Evolutionary conservation across 2,888 invertebrate species (phyloP).

Genomic region (Scaptomyza polygonia): DNA sequence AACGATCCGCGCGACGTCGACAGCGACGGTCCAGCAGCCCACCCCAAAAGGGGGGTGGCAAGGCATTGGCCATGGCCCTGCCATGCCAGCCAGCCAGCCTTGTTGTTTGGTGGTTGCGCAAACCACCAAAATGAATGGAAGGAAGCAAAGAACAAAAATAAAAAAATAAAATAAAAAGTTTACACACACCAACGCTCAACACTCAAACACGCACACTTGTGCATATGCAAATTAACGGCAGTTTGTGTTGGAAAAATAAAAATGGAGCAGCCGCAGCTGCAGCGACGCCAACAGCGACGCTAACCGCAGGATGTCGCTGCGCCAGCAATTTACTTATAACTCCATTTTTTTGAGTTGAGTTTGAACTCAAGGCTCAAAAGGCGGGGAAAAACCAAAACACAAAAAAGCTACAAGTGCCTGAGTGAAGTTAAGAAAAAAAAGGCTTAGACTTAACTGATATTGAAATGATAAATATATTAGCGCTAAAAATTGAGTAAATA

Average conservation of each 20-base stretch:
- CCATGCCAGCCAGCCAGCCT: slow-evolving; percentile 3
- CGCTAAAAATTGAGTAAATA: slow-evolving; percentile 7
- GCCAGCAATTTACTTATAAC: slow-evolving; percentile 66
- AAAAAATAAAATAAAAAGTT: too few species aligned
- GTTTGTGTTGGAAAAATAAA: slow-evolving; percentile 73
- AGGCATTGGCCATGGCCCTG: slow-evolving; percentile 67
- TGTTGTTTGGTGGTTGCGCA: slow-evolving; percentile 67
- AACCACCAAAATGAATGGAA: slow-evolving; percentile 58
- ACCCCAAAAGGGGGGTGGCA: slow-evolving; percentile 49
- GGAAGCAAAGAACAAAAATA: slow-evolving; percentile 9
- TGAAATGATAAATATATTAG: slow-evolving; percentile 7
- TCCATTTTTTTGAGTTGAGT: slow-evolving; percentile 59
- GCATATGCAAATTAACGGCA: slow-evolving; percentile 73
- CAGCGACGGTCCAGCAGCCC: slow-evolving; percentile 28
- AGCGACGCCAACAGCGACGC: slow-evolving; percentile 39
- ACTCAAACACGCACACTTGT: slow-evolving; percentile 25
- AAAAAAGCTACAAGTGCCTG: slow-evolving; percentile 32
- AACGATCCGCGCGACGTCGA: slow-evolving; percentile 48
- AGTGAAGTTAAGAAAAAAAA: slow-evolving; percentile 2
- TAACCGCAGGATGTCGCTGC: slow-evolving; percentile 63
- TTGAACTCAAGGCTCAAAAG: slow-evolving; percentile 49
- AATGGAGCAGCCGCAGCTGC: slow-evolving; percentile 71
- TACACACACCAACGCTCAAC: not conserved
- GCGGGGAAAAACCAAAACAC: slow-evolving; percentile 56
- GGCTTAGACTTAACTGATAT: not conserved